Conservation (phyloP, 2,888 invertebrate species). For the Volucella inflata region DNA sequence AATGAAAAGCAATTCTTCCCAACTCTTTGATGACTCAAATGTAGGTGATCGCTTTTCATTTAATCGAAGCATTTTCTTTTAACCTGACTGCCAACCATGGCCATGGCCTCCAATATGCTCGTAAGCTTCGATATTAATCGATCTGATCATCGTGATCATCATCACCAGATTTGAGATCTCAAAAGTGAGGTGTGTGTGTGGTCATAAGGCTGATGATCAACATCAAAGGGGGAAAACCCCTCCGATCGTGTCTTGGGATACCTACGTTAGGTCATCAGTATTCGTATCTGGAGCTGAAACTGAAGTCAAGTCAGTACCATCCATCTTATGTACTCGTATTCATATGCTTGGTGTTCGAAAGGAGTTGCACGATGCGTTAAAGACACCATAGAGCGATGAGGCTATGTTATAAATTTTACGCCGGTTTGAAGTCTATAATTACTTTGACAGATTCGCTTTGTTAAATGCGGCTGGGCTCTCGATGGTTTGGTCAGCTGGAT, state of each 20-base stretch:
- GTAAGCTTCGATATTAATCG: constrained; percentile 45
- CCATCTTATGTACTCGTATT: no score
- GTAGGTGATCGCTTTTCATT: constrained; percentile 62
- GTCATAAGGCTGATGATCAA: constrained; percentile 36
- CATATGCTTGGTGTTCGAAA: neutral
- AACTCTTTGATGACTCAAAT: constrained; percentile 3
- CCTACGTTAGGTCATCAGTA: constrained; percentile 54
- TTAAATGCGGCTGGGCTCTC: constrained; percentile 52
- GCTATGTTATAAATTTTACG: constrained; percentile 65
- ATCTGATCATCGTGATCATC: constrained; percentile 51
- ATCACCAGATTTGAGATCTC: constrained; percentile 47
- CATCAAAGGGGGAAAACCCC: constrained; percentile 21
- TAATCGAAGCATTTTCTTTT: constrained; percentile 26
- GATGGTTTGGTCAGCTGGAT: constrained; percentile 40
- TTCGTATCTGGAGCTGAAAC: constrained; percentile 12
- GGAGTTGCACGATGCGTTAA: constrained; percentile 24
- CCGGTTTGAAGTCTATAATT: constrained; percentile 69
- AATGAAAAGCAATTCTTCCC: constrained; percentile 15
- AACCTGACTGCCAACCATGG: neutral
- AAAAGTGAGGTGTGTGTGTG: constrained; percentile 49
- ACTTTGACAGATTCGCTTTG: constrained; percentile 71
- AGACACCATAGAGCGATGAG: constrained; percentile 56
- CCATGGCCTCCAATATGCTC: constrained; percentile 26
- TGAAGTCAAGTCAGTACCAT: neutral
- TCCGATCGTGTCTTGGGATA: constrained; percentile 8